A percentile compares a stretch with the other conserved stretches of the same genome.
phyloP scores from a whole-genome alignment of 2,113 vertebrate genomes.

The Scomber scombrus region DNA sequence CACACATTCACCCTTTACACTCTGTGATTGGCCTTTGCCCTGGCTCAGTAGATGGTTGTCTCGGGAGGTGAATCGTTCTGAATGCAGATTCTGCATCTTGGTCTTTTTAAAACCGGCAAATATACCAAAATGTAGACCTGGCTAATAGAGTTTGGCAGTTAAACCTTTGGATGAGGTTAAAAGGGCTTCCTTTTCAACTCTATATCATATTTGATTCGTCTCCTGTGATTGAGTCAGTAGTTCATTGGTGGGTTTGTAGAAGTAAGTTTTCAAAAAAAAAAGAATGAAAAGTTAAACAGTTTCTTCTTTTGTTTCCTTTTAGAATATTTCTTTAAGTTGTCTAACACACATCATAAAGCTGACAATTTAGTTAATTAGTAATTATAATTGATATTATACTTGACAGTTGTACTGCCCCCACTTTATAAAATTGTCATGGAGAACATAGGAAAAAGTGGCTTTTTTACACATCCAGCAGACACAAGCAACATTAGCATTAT shows the following conservation, averaged over 20 bases:
- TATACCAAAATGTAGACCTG: constrained; percentile 32
- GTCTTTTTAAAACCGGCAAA: constrained; percentile 49
- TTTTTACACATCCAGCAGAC: background rate
- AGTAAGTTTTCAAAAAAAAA: constrained; percentile 11
- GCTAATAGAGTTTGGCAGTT: constrained; percentile 50
- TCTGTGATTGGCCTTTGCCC: constrained; percentile 62
- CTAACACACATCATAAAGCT: background rate
- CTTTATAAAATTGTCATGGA: background rate
- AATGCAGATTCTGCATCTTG: constrained; percentile 61
- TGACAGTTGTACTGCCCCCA: too few relatives aligned
- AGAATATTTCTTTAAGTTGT: background rate
- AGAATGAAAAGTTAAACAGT: background rate
- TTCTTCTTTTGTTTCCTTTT: background rate
- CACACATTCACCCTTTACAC: constrained; percentile 15
- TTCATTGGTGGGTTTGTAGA: constrained; percentile 32
- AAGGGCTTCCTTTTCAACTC: constrained; percentile 48
- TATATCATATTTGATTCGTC: constrained; percentile 28
- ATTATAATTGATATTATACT: too few relatives aligned
- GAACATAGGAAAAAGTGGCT: background rate
- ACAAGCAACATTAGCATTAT: constrained; percentile 1
- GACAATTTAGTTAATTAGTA: background rate
- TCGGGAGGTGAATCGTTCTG: constrained; percentile 44
- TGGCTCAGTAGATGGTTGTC: constrained; percentile 41
- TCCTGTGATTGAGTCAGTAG: constrained; percentile 31
- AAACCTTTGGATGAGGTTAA: constrained; percentile 49